Evolutionary conservation across 2,113 vertebrate genomes (phyloP).

Genomic region (Oncorhynchus masou): DNA sequence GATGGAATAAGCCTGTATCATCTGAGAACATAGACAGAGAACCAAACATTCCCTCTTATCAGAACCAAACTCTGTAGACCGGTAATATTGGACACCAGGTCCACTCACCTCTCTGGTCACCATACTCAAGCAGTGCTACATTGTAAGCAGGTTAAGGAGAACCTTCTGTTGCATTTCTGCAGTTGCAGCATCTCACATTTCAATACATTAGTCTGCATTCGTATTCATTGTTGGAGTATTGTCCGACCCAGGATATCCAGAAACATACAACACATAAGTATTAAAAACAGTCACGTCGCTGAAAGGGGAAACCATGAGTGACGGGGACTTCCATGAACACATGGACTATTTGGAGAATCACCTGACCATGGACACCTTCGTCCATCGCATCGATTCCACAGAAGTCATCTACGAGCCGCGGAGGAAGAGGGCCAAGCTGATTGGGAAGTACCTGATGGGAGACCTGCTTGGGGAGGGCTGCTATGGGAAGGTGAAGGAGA

Average conservation of each 20-base stretch:
- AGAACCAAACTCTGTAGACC: background rate
- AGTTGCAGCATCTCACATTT: background rate
- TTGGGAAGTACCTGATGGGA: constrained; percentile 89
- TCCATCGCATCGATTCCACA: constrained; percentile 89
- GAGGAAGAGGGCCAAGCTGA: constrained; percentile 84
- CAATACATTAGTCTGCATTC: background rate
- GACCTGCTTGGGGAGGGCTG: constrained; percentile 87
- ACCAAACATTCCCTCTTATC: background rate
- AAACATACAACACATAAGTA: too few relatives aligned
- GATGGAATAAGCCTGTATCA: background rate
- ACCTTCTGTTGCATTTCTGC: background rate
- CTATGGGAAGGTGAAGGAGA: constrained; percentile 90
- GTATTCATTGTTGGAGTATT: background rate
- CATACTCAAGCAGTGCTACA: background rate
- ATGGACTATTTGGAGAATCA: constrained; percentile 80
- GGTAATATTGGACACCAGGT: background rate
- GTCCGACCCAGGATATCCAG: background rate
- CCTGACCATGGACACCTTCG: constrained; percentile 84
- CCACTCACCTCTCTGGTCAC: background rate
- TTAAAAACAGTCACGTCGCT: too few relatives aligned
- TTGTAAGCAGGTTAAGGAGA: background rate
- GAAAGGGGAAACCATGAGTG: constrained; percentile 71
- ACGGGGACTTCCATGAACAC: constrained; percentile 71
- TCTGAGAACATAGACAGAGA: background rate
- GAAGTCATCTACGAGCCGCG: constrained; percentile 90